phyloP scores from a whole-genome alignment of 2,113 vertebrate species.

The Capreolus pygargus region DNA sequence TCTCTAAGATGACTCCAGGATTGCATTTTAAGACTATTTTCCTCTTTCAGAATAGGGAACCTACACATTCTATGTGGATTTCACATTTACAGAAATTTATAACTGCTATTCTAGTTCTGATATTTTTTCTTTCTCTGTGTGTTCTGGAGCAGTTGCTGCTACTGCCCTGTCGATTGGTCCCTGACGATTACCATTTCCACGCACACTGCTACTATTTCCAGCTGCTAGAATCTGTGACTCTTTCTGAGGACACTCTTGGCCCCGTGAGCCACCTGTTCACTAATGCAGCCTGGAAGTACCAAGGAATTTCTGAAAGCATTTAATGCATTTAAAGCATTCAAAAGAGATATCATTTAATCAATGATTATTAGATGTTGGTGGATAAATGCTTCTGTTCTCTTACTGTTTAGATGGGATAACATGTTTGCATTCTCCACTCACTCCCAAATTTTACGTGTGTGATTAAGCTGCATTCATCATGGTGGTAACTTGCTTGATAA shows the following conservation, averaged over 20 bases:
- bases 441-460: neutral
- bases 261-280: neutral
- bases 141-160: neutral
- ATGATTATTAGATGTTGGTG: accelerated
- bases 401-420: neutral
- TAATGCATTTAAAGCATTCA: neutral
- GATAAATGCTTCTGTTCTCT: accelerated
- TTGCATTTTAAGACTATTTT: slow-evolving; percentile 30
- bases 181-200: neutral
- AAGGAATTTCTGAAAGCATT: neutral
- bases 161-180: neutral
- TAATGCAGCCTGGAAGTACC: neutral
- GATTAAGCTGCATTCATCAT: neutral
- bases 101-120: neutral
- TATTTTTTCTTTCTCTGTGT: neutral
- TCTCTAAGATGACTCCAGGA: neutral
- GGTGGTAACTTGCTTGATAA: neutral
- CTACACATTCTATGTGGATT: neutral
- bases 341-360: neutral
- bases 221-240: neutral
- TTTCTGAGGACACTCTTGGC: neutral
- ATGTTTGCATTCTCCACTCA: no score
- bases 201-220: no score
- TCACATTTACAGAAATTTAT: neutral
- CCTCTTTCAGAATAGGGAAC: neutral